Conservation (phyloP, 2,888 invertebrate species). For the Agrenia bidenticulata region DNA sequence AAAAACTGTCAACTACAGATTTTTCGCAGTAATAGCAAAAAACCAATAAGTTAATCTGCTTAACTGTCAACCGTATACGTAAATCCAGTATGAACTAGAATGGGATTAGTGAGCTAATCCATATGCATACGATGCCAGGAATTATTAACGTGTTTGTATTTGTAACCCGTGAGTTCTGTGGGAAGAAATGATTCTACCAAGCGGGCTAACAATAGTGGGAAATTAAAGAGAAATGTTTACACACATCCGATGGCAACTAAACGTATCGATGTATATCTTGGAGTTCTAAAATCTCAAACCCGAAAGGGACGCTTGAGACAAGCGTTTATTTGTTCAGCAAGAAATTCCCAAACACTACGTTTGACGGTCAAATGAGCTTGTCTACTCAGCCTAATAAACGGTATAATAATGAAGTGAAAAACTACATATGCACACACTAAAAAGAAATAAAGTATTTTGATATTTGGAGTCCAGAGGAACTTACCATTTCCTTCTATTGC, state of each 20-base stretch:
- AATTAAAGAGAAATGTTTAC: too few species aligned
- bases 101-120: too few species aligned
- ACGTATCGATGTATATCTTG: conserved; percentile 3
- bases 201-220: too few species aligned
- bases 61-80: too few species aligned
- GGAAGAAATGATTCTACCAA: too few species aligned
- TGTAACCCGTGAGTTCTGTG: too few species aligned
- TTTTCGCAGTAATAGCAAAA: too few species aligned
- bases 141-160: too few species aligned
- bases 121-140: too few species aligned
- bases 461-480: neutral
- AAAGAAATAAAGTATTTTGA: neutral
- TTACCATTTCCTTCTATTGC: conserved; percentile 1
- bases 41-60: too few species aligned
- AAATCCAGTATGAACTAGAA: too few species aligned
- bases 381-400: conserved; percentile 4
- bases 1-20: too few species aligned
- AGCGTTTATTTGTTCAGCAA: conserved; percentile 31
- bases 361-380: conserved; percentile 25
- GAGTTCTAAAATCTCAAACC: neutral
- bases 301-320: conserved; percentile 20
- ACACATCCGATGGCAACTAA: neutral
- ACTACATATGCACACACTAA: neutral
- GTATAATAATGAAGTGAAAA: conserved; percentile 11
- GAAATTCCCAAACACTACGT: conserved; percentile 23